Evolutionary conservation across 2,113 vertebrate species (phyloP), one percentile per base, ranked within the genome.

Genomic region (Rhineura floridana): DNA sequence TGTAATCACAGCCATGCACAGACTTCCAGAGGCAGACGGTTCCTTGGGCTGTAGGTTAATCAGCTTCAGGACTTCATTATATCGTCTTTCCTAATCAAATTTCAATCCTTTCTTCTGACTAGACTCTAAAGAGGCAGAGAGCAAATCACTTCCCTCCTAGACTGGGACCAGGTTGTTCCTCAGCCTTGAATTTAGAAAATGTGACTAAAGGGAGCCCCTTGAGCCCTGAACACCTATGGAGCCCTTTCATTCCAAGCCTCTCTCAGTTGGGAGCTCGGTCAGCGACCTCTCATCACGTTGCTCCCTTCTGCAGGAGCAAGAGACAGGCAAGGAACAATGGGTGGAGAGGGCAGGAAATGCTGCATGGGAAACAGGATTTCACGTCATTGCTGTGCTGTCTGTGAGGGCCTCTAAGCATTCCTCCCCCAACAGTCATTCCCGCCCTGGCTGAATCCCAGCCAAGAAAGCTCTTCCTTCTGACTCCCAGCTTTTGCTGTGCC

Each of bases 301-400:
- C 73, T 93, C 91, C 85, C 25, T 83, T 62, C 67, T 94, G 92
- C 88, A 70, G 86, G 91, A 95, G 86, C 91, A 91, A 91, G 91
- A 91, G 93, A 93, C 19, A 69, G 82, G 86, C 95, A 92, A 75
- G 0, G 87, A 95, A 96, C 95, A 96, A 96, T 96, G 95, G 95
- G 95, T 96, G 95, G 95, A 94, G 95, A 95, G n/a, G n/a, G 93
- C 95, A 96, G 95, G 95, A 96, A 96, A 95, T 70, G 46, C 86
- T 0, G 33, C 88, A 96, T 95, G 95, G 94, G 94, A 96, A 96
- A 96, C 95, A 96, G 95, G 95, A 95, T 96, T 95, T 94, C 89
- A 84, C 93, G 94, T 59, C 12, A 83, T 85, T 82, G 78, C 69
- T 55, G 19, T 79, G 63, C 85, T 87, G 13, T 91, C 92, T 92